A percentile compares a stretch with the other conserved stretches of the same genome.
Conservation (phyloP, 2,888 invertebrate species). For the Idaea aversata region DNA sequence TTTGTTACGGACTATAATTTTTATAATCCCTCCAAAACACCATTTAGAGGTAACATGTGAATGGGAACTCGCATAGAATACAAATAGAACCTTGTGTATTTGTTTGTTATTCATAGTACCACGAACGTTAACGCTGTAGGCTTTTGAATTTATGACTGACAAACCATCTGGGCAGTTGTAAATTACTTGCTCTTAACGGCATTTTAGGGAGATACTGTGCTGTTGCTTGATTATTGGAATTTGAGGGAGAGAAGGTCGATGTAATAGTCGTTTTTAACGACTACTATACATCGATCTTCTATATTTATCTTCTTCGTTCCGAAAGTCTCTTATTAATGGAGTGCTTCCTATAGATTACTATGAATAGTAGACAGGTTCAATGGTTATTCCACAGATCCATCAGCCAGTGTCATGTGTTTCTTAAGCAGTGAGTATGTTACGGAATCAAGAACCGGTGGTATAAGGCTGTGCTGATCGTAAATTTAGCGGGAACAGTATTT, state of each 20-base stretch:
- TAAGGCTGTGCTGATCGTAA: no score
- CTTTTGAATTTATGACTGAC: slow-evolving; percentile 18
- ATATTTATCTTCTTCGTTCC: no score
- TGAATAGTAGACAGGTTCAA: no score
- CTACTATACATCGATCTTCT: background rate
- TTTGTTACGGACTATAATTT: slow-evolving; percentile 5
- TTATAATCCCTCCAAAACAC: slow-evolving; percentile 21
- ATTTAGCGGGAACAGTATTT: no score
- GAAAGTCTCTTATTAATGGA: no score
- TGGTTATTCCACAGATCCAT: no score
- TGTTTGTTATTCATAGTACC: slow-evolving; percentile 18
- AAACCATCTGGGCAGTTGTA: background rate
- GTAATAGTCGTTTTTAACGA: no score
- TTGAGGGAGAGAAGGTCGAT: background rate
- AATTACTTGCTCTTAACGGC: background rate
- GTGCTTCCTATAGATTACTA: no score
- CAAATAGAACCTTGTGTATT: slow-evolving; percentile 5
- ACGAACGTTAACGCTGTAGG: slow-evolving; percentile 12
- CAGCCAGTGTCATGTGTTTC: no score
- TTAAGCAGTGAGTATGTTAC: no score
- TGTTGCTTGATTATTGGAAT: background rate
- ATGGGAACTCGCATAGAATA: slow-evolving; percentile 20
- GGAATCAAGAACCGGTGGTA: no score
- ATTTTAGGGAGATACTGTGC: background rate
- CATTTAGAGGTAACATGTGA: slow-evolving; percentile 24